Base-by-base conservation (phyloP, 2,888 invertebrate genomes). In the Galerucella pusilla region DNA sequence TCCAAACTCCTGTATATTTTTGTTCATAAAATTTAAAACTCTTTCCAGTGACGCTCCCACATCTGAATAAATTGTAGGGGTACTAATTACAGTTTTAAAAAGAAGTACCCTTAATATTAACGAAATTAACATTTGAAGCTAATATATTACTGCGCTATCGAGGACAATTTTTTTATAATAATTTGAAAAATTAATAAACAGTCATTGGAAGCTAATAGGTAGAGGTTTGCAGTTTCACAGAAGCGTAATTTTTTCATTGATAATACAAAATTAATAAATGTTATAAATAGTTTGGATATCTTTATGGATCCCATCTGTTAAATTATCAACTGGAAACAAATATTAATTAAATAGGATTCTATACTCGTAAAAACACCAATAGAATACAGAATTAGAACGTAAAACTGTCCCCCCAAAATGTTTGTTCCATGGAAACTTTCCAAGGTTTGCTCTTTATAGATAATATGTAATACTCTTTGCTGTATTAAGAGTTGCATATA, bases 1-100 rank as follows among this genome's bases (percentile, higher is more conserved):
- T 79, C 88, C 88, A 80, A 88, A 85, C 75, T 88, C 84, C 3
- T 82, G 73, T 25, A 85, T 83, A 76, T 86, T 85, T 20, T 80
- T 75, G 20, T 81, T 76, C 71, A 87, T 81, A 64, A 86, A 88
- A 77, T 84, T 79, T 2, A 88, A 75, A 45, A 84, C 79, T 65
- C 82, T 84, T 46, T 71, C 57, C 66, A 75, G 57, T 52, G 70
- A 63, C 20, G 9, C 16, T 35, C 68, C 46, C n/a, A 73, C 45
- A 28, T 59, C 42, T 63, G 25, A 35, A 10, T 57, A 57, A 57
- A 20, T 20, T n/a, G 16, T 57, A 11, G 57, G 57, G 20, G 20
- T 16, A 57, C 57, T 57, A 20, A 57, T 10, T 20, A 16, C 16
- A 10, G 9, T 16, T 57, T 57, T 57, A 3, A 57, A 57, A 7